These are phyloP conservation scores for Enoplolaimus lenunculus DNA, from an alignment of 2,888 invertebrate species.

Conservation along the genomic window DNA sequence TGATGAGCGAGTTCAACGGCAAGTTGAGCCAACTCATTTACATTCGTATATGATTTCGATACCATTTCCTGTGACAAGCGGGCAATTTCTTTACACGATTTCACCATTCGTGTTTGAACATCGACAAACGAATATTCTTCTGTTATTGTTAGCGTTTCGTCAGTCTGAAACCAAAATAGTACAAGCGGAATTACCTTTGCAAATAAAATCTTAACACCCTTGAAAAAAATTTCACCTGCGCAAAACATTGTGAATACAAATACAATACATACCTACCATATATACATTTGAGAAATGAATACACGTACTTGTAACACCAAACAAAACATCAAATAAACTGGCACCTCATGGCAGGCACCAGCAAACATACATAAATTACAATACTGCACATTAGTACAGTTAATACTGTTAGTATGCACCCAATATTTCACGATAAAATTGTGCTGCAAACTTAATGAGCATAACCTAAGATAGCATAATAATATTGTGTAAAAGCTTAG, in stretches of 20 bases:
- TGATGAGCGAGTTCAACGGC: conserved; percentile 72
- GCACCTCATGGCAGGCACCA: too few species aligned
- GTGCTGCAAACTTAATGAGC: too few species aligned
- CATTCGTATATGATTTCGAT: conserved; percentile 47
- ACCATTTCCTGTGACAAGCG: conserved; percentile 83
- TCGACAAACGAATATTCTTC: conserved; percentile 57
- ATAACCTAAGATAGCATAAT: too few species aligned
- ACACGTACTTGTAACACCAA: too few species aligned
- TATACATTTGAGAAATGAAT: too few species aligned
- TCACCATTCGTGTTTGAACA: conserved; percentile 92
- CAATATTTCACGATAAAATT: too few species aligned
- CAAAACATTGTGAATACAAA: background rate
- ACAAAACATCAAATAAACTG: too few species aligned
- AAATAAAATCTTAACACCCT: background rate
- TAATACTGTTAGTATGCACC: too few species aligned
- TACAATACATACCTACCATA: conserved; percentile 22
- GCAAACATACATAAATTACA: too few species aligned
- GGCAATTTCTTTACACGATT: conserved; percentile 80
- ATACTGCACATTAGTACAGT: too few species aligned
- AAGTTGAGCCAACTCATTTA: conserved; percentile 61
- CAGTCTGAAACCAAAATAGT: conserved; percentile 33
- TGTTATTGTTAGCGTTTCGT: conserved; percentile 24
- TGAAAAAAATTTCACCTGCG: background rate
- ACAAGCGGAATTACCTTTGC: conserved; percentile 11
- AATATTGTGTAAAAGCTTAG: too few species aligned